Evolutionary conservation across 2,888 invertebrate genomes (phyloP), one percentile per base, ranked within the genome.

Genomic region (Drosophila tanythrix): DNA sequence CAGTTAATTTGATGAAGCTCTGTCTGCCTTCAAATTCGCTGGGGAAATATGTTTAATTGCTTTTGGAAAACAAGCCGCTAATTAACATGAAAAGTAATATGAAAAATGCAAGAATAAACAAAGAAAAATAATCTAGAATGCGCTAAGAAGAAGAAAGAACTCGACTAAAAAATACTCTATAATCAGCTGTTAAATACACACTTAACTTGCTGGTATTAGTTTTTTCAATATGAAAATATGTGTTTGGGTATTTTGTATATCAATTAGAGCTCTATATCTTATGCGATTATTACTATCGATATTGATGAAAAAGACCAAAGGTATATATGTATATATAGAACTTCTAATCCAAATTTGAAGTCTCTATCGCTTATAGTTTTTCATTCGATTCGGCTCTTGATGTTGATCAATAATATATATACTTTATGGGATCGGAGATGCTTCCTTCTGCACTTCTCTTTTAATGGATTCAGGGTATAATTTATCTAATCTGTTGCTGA

Each of bases 1-100:
- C 43, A 48, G 46, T 31, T 46, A 63, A 62, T 36, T 63, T 35
- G 62, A 46, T 48, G 35, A 63, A 48, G 46, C 25, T 11, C 15
- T 36, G 52, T 66, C 53, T 67, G 46, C 15, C 46, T 11, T 29
- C 2, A 29, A 52, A 46, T 52, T 29, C 35, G 13, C 59, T 48
- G 21, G 46, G 60, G 46, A 59, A 35, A 33, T 60, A 46, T 29
- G 33, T 46, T 25, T 52, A 38, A 40, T 61, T 61, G 31, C 38
- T 38, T 38, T 56, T 29, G 27, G 38, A 56, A 56, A 13, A 29
- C n/a, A 29, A 38, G 13, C 8, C n/a, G n/a, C 27, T 21, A 33
- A 35, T 31, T 55, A 40, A 31, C 31, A 31, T 40, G n/a, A 25
- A 33, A 60, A 35, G 15, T 8, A 31, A 43, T 21, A 21, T 29